Conservation (phyloP, 2,797 vertebrate genomes). For the Anableps anableps region DNA sequence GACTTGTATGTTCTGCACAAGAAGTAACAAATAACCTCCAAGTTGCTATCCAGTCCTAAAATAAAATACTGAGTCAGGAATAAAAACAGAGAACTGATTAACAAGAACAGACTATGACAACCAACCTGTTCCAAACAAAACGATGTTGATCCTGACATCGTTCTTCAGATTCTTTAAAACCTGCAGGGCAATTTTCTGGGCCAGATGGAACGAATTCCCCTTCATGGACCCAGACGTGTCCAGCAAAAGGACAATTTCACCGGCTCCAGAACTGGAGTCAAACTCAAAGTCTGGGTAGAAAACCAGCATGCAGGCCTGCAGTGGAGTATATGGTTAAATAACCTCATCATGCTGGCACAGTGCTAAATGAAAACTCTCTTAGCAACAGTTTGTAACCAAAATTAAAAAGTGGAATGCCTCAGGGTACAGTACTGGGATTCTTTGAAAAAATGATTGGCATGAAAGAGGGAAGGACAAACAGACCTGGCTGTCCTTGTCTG, state of each 20-base stretch:
- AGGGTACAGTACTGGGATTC: neutral
- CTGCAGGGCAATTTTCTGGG: conserved; percentile 80
- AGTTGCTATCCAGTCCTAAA: neutral
- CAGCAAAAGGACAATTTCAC: conserved; percentile 83
- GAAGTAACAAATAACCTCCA: no score
- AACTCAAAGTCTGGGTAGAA: conserved; percentile 85
- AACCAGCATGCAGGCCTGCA: conserved; percentile 89
- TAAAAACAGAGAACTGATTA: no score
- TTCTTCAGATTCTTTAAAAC: conserved; percentile 66
- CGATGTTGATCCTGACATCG: conserved; percentile 77
- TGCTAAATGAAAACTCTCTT: neutral
- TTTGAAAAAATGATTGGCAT: neutral
- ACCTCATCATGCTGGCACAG: neutral
- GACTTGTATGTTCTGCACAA: no score
- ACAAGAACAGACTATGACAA: no score
- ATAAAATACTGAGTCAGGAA: neutral
- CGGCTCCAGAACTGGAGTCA: conserved; percentile 7
- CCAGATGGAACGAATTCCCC: conserved; percentile 73
- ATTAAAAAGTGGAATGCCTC: neutral
- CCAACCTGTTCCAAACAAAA: conserved; percentile 84
- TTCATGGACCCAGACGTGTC: conserved; percentile 89
- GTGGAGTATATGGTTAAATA: neutral
- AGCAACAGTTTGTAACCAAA: neutral
- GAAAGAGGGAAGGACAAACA: neutral
- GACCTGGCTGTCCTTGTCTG: conserved; percentile 87